Conservation (phyloP, 2,113 vertebrate species). For the Carollia perspicillata region DNA sequence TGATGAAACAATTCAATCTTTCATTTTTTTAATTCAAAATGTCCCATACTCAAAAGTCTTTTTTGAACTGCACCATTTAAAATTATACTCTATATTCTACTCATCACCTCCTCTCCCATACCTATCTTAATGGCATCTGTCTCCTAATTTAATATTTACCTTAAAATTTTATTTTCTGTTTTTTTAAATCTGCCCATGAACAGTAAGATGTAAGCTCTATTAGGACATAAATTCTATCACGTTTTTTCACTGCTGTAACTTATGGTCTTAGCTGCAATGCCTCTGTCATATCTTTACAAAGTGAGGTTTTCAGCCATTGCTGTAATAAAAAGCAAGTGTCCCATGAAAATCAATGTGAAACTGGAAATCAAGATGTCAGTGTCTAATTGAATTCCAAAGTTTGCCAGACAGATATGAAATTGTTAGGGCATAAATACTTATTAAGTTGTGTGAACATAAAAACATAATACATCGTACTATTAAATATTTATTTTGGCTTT, state of each 20-base stretch:
- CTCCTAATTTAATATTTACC: background rate
- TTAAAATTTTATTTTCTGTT: background rate
- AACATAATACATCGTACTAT: background rate
- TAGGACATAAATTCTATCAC: background rate
- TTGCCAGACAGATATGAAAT: background rate
- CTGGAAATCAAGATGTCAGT: background rate
- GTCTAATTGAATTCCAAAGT: background rate
- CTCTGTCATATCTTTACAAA: background rate
- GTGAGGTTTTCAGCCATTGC: background rate
- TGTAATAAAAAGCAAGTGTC: background rate
- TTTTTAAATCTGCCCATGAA: background rate
- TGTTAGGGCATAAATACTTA: background rate
- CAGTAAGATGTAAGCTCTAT: background rate
- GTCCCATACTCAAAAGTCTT: background rate
- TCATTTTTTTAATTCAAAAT: background rate
- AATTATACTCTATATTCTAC: background rate
- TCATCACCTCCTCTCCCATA: background rate
- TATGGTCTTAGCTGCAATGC: background rate
- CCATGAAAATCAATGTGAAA: background rate
- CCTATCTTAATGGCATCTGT: background rate
- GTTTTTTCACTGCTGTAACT: background rate
- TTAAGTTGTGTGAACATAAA: background rate
- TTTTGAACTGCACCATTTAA: background rate
- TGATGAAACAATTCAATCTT: background rate
- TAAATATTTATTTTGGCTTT: background rate